Conservation (phyloP, 2,113 vertebrate species). For the Spilogale gracilis region DNA sequence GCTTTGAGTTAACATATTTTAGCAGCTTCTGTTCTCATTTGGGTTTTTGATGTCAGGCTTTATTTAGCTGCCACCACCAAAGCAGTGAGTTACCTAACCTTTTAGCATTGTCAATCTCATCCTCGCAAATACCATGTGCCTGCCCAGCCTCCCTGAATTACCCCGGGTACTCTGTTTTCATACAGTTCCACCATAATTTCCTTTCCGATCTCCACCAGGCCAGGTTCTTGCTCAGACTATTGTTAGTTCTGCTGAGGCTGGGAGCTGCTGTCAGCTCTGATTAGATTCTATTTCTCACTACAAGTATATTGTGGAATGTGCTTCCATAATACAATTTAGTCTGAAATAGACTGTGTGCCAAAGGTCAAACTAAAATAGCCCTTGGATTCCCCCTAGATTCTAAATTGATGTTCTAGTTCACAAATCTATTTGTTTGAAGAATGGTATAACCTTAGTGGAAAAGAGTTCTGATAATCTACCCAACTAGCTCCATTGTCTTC, state of each 20-base stretch:
- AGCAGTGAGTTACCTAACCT: neutral
- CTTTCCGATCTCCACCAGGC: neutral
- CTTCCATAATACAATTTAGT: conserved; percentile 59
- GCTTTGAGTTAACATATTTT: neutral
- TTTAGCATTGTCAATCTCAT: neutral
- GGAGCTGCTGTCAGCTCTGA: conserved; percentile 48
- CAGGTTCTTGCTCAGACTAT: neutral
- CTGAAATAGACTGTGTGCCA: conserved; percentile 57
- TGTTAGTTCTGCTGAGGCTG: conserved; percentile 4
- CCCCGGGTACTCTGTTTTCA: neutral
- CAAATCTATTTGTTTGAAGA: neutral
- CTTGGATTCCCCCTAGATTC: conserved; percentile 27
- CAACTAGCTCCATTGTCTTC: neutral
- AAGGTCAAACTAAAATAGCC: conserved; percentile 58
- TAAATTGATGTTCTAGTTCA: conserved; percentile 44
- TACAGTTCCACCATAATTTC: neutral
- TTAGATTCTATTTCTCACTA: conserved; percentile 47
- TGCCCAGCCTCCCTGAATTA: neutral
- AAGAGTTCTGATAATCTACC: neutral
- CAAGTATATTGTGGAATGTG: neutral
- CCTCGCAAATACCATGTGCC: neutral
- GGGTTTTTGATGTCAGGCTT: neutral
- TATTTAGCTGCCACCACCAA: neutral
- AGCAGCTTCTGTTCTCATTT: neutral
- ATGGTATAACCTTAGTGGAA: neutral